phyloP scores from a whole-genome alignment of 2,797 vertebrate species.

The Malacoctenus gilli region DNA sequence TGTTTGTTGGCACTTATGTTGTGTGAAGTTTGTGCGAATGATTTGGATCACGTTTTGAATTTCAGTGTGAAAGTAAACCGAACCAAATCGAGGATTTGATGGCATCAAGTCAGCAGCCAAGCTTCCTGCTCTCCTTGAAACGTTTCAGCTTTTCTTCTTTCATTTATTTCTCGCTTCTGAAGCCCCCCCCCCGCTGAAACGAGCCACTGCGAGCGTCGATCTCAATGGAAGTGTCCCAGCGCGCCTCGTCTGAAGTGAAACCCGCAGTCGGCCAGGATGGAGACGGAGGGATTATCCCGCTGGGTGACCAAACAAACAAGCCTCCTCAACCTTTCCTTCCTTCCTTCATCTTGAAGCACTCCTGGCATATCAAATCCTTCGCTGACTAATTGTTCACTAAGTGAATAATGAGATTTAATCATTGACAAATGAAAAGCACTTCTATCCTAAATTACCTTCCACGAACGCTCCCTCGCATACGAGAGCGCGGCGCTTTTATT shows the following conservation, averaged over 20 bases:
- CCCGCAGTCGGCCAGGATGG: neutral
- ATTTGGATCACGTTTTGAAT: too few species aligned
- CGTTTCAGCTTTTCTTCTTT: neutral
- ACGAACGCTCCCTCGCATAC: too few species aligned
- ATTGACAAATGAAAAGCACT: conserved; percentile 2
- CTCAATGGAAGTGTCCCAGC: neutral
- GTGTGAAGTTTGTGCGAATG: too few species aligned
- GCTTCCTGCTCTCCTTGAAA: neutral
- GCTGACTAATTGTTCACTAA: conserved; percentile 6
- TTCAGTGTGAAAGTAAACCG: too few species aligned
- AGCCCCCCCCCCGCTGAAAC: neutral
- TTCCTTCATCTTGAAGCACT: conserved; percentile 11
- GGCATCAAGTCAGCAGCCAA: too few species aligned
- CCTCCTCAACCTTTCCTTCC: neutral
- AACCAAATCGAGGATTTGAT: too few species aligned
- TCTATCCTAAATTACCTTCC: too few species aligned
- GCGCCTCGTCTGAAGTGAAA: conserved; percentile 11
- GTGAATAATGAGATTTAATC: conserved; percentile 18
- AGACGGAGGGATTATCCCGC: conserved; percentile 4
- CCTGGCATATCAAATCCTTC: conserved; percentile 6
- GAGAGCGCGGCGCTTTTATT: too few species aligned
- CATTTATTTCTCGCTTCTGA: too few species aligned
- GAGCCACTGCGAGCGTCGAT: neutral
- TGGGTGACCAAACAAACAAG: conserved; percentile 3
- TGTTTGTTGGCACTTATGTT: too few species aligned